Conservation (phyloP, 1,140 invertebrate species). For the Cryptotermes secundus region DNA sequence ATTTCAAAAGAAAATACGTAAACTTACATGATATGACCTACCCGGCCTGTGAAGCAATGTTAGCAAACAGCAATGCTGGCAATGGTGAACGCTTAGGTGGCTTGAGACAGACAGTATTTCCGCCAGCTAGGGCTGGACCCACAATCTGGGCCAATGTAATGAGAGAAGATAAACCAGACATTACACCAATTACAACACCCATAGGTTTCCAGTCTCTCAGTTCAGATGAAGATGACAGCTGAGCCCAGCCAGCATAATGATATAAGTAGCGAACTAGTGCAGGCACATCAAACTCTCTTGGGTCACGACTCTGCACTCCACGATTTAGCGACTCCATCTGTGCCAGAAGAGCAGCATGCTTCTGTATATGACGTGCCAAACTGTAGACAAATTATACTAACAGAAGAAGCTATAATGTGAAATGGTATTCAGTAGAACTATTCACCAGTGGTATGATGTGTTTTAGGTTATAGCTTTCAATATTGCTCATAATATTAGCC, state of each 20-base stretch:
- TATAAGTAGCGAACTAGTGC: slow-evolving; percentile 50
- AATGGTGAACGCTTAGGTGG: slow-evolving; percentile 36
- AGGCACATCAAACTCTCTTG: slow-evolving; percentile 50
- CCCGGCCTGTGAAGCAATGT: slow-evolving; percentile 42
- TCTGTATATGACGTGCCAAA: slow-evolving; percentile 54
- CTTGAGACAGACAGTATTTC: slow-evolving; percentile 40
- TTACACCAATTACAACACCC: slow-evolving; percentile 35
- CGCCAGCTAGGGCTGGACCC: slow-evolving; percentile 42
- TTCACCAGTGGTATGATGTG: too few species aligned
- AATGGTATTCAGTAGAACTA: too few species aligned
- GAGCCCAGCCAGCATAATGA: slow-evolving; percentile 54
- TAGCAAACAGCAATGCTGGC: slow-evolving; percentile 38
- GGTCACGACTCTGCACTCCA: slow-evolving; percentile 46
- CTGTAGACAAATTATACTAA: slow-evolving; percentile 40
- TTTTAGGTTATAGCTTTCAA: too few species aligned
- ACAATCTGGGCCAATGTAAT: slow-evolving; percentile 40
- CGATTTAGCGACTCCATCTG: slow-evolving; percentile 51
- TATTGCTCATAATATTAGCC: too few species aligned
- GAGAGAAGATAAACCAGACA: slow-evolving; percentile 39
- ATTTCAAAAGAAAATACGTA: too few species aligned
- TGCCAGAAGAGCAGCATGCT: slow-evolving; percentile 49
- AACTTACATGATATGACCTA: slow-evolving; percentile 33
- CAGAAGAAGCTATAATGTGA: background rate
- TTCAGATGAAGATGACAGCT: slow-evolving; percentile 48
- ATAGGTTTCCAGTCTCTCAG: slow-evolving; percentile 49